Base-by-base conservation (phyloP, 2,888 invertebrate species). In the Campoletis raptor region DNA sequence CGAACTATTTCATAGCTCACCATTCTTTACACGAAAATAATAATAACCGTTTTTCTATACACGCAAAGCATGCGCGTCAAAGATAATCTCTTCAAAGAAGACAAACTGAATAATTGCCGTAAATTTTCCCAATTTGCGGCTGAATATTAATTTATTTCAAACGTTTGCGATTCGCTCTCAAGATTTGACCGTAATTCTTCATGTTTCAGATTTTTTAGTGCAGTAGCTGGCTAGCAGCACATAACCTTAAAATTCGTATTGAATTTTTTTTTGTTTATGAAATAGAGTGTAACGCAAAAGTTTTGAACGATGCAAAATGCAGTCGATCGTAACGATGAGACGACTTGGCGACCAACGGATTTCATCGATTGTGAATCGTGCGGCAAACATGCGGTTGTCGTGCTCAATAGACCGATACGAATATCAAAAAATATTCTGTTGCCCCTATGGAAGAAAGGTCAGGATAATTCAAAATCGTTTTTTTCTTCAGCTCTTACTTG, bases 381-480 rank as follows among this genome's bases (percentile, higher is more conserved):
- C 42, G 79, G 90, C 7, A 95, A 95, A 37, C 96, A 96, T 94
- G 96, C 96, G 6, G 94, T 97, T 72, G 85, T 97, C 40, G 95
- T 97, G 81, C 94, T 97, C 57, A 97, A 97, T 91, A 95, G 96
- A 40, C 96, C 96, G 61, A 95, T 97, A 40, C 90, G 93, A 64
- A 95, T 96, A 88, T 95, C 95, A 15, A 90, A 94, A 18, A 92
- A 94, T 64, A 95, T 96, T 89, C 92, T 97, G 0, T 92, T 95
- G 85, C 94, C 94, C 48, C 94, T 97, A 83, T 97, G 97, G 97
- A 96, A 96, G 90, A 96, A 96, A 94, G 97, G 97, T 97, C 94
- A 92, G 92, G 81, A n/a, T 67, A 9, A 18, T 12, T 45, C n/a
- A 30, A 40, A 40, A 37, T 40, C n/a, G 1, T 64, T 61, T 8